Evolutionary conservation across 2,113 vertebrate species (phyloP), one percentile per base, ranked within the genome.

Genomic region (Orcinus orca): DNA sequence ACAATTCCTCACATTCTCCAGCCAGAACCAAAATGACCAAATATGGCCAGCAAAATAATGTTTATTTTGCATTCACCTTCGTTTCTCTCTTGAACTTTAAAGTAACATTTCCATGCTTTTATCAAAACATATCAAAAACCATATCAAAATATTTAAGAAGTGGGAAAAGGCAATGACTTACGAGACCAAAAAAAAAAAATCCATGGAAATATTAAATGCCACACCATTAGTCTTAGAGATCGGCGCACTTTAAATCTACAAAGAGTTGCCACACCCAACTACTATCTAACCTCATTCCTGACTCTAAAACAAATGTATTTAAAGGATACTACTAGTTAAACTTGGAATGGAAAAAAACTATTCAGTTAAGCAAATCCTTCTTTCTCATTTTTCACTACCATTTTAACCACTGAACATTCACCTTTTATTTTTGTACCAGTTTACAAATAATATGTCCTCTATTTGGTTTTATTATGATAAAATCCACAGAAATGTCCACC

Each of bases 51-150:
- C 3, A 60, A 95, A 85, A 93, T 50, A 84, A 50, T 58, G 7
- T 83, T 70, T 38, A 53, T 79, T 95, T 90, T 93, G 58, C 50
- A 95, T 76, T 70, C 82, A 80, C 31, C 70, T 93, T 93, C 18
- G 12, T 74, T 84, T 95, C 38, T 68, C 85, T 95, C 80, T 80
- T 53, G 23, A 96, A 81, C 41, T 36, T 83, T 60, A 71, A 95
- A 95, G 38, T 80, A 91, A 87, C 31, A 90, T 85, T 41, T 85
- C 31, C 70, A 33, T 23, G 20, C 9, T 74, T 23, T 92, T 91
- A 62, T 70, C 33, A 53, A 17, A 53, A 53, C 1, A 88, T 33
- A 53, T 44, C 33, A 84, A 93, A 97, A 93, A 67, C 44, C n/a
- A 38, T 47, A 3, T n/a, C 41, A 82, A 94, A 96, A 65, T 87